Conservation (phyloP, 2,113 vertebrate genomes). For the Cettia cetti region DNA sequence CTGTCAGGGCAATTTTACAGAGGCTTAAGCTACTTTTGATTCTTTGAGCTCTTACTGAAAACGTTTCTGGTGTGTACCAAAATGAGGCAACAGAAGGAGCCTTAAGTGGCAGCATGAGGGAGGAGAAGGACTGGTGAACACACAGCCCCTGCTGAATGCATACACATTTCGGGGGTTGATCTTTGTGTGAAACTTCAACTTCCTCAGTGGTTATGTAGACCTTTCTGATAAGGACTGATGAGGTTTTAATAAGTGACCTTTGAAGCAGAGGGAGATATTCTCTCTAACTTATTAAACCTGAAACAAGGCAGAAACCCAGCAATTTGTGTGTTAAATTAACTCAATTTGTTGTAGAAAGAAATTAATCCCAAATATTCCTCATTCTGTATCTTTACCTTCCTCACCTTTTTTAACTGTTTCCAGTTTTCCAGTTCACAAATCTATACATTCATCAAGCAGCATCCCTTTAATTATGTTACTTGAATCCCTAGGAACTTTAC, state of each 20-base stretch:
- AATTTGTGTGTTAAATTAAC: neutral
- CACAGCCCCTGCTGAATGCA: fast-evolving
- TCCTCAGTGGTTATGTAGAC: neutral
- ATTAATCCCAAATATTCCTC: neutral
- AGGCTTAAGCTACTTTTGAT: neutral
- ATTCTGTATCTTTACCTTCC: neutral
- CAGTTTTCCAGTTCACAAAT: neutral
- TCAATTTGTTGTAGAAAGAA: neutral
- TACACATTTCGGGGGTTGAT: neutral
- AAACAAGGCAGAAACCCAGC: neutral
- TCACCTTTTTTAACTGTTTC: neutral
- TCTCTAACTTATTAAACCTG: neutral
- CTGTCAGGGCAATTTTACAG: neutral
- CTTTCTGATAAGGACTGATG: neutral
- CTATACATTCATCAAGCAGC: neutral
- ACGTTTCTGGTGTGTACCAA: neutral
- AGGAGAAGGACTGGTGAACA: neutral
- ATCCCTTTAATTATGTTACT: neutral
- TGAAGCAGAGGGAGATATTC: neutral
- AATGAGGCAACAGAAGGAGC: neutral
- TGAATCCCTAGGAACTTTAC: neutral
- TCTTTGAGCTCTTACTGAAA: neutral
- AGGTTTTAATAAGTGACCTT: neutral
- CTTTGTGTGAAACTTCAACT: neutral
- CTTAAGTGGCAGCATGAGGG: fast-evolving